Evolutionary conservation across 2,113 vertebrate species (phyloP).

Genomic region (Lycaon pictus): DNA sequence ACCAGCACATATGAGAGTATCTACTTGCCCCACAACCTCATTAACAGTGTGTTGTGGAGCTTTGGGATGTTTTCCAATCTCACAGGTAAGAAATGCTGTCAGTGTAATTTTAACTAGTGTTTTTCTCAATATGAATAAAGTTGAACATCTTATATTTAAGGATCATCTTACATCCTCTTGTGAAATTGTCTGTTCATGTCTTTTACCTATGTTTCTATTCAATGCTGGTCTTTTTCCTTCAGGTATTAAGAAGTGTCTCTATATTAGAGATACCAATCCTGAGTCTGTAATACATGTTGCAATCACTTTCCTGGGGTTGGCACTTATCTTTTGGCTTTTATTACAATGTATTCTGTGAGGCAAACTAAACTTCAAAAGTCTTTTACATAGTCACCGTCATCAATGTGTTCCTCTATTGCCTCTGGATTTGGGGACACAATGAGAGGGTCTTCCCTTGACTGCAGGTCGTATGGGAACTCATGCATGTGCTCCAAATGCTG

Average conservation of each 20-base stretch:
- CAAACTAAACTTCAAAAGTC: neutral
- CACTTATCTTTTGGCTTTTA: neutral
- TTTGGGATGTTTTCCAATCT: neutral
- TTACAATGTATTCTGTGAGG: neutral
- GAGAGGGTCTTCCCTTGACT: neutral
- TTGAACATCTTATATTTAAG: neutral
- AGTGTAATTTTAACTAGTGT: neutral
- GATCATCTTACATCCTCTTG: neutral
- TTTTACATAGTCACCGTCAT: neutral
- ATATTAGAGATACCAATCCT: neutral
- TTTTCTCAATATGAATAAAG: neutral
- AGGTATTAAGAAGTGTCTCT: neutral
- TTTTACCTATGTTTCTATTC: neutral
- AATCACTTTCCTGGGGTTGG: neutral
- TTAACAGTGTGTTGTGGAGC: neutral
- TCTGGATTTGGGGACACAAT: neutral
- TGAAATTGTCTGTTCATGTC: slow-evolving; percentile 1
- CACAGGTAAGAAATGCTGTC: neutral
- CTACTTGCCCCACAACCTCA: neutral
- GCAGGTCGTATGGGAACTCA: neutral
- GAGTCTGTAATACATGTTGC: neutral
- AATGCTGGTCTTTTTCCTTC: neutral
- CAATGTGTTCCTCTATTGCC: neutral
- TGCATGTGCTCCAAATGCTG: neutral
- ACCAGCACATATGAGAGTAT: no score